phyloP scores from a whole-genome alignment of 92 coral and sea anemone species.

The Zoanthus sansibaricus region DNA sequence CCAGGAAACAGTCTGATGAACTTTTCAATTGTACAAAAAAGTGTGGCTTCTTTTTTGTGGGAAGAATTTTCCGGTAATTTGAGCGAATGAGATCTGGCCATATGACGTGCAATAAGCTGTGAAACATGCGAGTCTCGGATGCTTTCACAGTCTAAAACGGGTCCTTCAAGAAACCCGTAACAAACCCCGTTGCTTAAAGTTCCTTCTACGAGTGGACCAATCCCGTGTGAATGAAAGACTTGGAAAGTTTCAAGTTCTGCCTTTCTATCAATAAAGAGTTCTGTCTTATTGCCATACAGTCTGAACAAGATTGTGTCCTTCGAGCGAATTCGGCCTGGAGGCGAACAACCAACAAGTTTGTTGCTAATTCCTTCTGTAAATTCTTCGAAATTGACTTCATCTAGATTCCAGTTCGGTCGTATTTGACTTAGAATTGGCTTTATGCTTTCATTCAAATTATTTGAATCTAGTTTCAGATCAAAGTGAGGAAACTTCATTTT shows the following conservation, averaged over 20 bases:
- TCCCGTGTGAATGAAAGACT: conserved; percentile 77
- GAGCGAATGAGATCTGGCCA: conserved; percentile 90
- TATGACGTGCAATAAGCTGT: conserved; percentile 79
- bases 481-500: conserved; percentile 80
- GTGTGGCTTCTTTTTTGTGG: conserved; percentile 61
- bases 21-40: conserved; percentile 74
- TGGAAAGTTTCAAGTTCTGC: conserved; percentile 87
- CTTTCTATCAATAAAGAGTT: conserved; percentile 89
- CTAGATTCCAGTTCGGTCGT: conserved; percentile 72
- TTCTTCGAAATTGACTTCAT: conserved; percentile 74
- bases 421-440: conserved; percentile 73
- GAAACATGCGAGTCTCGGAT: conserved; percentile 82
- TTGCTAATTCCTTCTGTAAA: conserved; percentile 97
- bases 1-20: conserved; percentile 83
- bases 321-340: conserved; percentile 55
- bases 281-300: conserved; percentile 92
- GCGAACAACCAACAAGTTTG: conserved; percentile 84
- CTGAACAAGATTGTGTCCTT: conserved; percentile 88
- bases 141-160: conserved; percentile 74
- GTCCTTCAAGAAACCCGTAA: conserved; percentile 85
- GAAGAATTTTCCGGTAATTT: conserved; percentile 54
- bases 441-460: conserved; percentile 72
- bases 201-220: conserved; percentile 85
- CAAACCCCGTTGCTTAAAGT: conserved; percentile 90
- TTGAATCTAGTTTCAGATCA: conserved; percentile 67